A percentile compares a stretch with the other conserved stretches of the same genome.
phyloP scores from a whole-genome alignment of 2,797 vertebrate species.

The Peromyscus attwateri region DNA sequence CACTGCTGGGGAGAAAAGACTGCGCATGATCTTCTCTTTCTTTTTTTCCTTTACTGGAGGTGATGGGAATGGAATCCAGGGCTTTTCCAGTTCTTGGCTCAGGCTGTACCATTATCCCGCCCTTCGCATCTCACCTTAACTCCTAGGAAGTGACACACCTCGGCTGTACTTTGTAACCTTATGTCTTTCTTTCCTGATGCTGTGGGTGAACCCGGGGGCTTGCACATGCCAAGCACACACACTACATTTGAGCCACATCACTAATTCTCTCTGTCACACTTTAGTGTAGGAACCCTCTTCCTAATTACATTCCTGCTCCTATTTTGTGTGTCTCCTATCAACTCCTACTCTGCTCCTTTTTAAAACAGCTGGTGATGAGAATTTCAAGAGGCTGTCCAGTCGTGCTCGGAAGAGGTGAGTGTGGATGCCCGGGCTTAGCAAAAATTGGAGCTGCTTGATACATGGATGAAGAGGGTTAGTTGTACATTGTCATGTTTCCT shows the following conservation, averaged over 20 bases:
- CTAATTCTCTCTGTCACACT: neutral
- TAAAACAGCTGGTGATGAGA: slow-evolving; percentile 86
- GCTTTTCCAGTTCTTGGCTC: neutral
- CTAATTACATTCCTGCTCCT: neutral
- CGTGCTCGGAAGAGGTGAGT: slow-evolving; percentile 93
- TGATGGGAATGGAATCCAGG: neutral
- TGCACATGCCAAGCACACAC: neutral
- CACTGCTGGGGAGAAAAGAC: too few relatives aligned
- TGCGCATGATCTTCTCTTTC: neutral
- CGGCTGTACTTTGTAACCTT: neutral
- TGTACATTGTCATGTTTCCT: neutral
- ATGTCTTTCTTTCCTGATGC: accelerated
- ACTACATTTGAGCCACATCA: neutral
- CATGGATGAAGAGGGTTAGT: neutral
- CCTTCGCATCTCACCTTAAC: neutral
- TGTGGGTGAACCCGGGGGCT: neutral
- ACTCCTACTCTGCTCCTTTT: neutral
- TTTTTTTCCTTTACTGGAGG: neutral
- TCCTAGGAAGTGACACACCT: neutral
- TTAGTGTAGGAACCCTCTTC: neutral
- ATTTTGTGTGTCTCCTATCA: neutral
- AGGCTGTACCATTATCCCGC: neutral
- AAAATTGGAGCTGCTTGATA: neutral
- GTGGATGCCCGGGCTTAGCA: slow-evolving; percentile 70
- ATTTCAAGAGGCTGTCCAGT: slow-evolving; percentile 92